Conservation (phyloP, 2,888 invertebrate genomes). For the Spilosoma lubricipeda region DNA sequence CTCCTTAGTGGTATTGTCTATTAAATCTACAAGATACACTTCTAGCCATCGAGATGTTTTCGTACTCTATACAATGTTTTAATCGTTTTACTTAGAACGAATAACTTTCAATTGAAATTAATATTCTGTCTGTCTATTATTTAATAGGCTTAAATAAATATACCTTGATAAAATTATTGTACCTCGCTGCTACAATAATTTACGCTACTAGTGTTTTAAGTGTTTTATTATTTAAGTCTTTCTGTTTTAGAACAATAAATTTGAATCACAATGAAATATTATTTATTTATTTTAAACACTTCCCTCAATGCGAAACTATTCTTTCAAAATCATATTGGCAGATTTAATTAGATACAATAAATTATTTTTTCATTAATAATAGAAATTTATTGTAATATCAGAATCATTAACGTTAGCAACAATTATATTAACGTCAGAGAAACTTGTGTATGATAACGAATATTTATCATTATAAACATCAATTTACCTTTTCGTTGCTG, state of each 20-base stretch:
- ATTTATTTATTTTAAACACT: not conserved
- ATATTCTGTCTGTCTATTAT: constrained; percentile 6
- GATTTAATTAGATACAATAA: not conserved
- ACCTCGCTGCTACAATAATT: no score
- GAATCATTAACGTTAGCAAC: not conserved
- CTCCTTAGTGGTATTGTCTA: constrained; percentile 78
- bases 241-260: not conserved
- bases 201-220: not conserved
- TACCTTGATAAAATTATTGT: not conserved
- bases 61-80: constrained; percentile 61
- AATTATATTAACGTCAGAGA: not conserved
- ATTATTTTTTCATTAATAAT: not conserved
- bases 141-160: not conserved
- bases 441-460: not conserved
- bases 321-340: not conserved
- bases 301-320: not conserved
- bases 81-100: constrained; percentile 55
- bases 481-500: constrained; percentile 20
- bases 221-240: not conserved
- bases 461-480: constrained; percentile 23
- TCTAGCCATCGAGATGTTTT: constrained; percentile 68
- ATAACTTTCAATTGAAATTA: constrained; percentile 28
- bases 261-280: not conserved
- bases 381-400: not conserved
- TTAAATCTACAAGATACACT: constrained; percentile 80